Evolutionary conservation across 2,888 invertebrate species (phyloP).

Genomic region (Julus scandinavius): DNA sequence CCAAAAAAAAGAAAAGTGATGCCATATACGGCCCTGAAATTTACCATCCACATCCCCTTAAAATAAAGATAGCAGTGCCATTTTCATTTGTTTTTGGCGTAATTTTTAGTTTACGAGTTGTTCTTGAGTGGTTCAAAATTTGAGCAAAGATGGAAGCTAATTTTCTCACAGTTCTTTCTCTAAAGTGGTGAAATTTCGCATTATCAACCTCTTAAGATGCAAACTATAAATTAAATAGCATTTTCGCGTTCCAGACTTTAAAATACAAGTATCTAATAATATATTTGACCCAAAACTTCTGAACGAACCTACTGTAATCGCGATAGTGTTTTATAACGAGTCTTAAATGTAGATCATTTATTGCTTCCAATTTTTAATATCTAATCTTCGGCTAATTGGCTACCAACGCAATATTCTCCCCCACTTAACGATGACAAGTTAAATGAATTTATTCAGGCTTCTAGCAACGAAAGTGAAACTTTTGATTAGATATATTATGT

Average conservation of each 20-base stretch:
- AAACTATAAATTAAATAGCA: not conserved
- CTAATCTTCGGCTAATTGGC: slow-evolving; percentile 19
- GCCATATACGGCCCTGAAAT: too few species aligned
- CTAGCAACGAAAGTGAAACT: not conserved
- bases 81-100: not conserved
- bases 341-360: not conserved
- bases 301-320: not conserved
- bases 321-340: slow-evolving; percentile 9
- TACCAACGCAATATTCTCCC: not conserved
- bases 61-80: too few species aligned
- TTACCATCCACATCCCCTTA: too few species aligned
- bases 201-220: not conserved
- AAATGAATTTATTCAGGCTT: not conserved
- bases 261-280: not conserved
- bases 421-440: slow-evolving; percentile 16
- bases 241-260: not conserved
- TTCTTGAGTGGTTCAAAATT: not conserved
- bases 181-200: not conserved
- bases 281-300: not conserved
- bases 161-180: not conserved
- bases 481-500: not conserved
- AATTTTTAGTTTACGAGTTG: not conserved
- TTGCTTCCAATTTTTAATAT: slow-evolving; percentile 23
- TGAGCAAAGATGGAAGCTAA: not conserved
- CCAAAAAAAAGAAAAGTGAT: too few species aligned